Base-by-base conservation (phyloP, 2,888 invertebrate species). In the Drosophila glabriapex region DNA sequence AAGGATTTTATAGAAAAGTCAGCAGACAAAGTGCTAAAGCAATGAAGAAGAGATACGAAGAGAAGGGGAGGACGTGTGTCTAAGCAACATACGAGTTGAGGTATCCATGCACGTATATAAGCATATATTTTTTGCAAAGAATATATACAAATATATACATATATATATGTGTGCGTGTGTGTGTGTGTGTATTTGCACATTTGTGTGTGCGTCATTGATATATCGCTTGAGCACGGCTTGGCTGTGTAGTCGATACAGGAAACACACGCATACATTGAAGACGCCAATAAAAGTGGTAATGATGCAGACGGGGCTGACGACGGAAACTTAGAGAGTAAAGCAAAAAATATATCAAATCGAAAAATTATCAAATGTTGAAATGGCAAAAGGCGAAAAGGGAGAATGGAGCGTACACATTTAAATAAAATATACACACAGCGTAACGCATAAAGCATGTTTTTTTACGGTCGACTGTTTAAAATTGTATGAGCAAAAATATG, bases 211-310 rank as follows among this genome's bases (percentile, higher is more conserved):
- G 79, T 72, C 78, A 83, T 72, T 86, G 89, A 83, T 89, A 86
- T 76, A 85, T 86, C 37, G 84, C 59, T 55, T 7, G 64, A 56
- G 68, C 65, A 68, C 52, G 52, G 70, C 52, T 71, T 68, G 63
- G 29, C 22, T 41, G 65, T 67, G 39, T 72, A 62, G 67, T 67
- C 74, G 82, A 89, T 89, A 89, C 89, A 83, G 90, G 85, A 89
- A 89, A 72, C 68, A 39, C 71, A 87, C 61, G 66, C 79, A 82
- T 82, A 69, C 75, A 77, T 55, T 76, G 78, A 85, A 73, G 72
- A 69, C 67, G 78, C 76, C 88, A 89, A 86, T 86, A 86, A 89
- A 87, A 77, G 75, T 82, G 78, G 80, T 82, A 85, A 89, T 89
- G 82, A 89, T 71, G 75, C 59, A 52, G 74, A 72, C 70, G 52